Evolutionary conservation across 2,888 invertebrate genomes (phyloP), one percentile per base, ranked within the genome.

Genomic region (Drosophila trichaetosa): DNA sequence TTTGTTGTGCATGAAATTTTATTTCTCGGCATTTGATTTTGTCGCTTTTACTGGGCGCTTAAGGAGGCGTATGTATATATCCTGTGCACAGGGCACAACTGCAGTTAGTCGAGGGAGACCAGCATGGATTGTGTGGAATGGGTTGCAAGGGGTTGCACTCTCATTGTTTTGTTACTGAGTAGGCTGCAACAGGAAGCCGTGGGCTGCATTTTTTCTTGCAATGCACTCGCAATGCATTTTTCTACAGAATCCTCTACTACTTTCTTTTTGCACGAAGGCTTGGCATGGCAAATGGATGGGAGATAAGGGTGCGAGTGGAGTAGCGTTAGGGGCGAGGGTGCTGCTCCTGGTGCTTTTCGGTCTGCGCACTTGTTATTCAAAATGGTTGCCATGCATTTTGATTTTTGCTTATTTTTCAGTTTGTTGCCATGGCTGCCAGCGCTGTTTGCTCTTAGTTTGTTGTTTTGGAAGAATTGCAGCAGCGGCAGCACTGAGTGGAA

Each of bases 21-120:
- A 87, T 87, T 87, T 83, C 87, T 87, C 87, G 87, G 82, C 82
- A 82, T 89, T 87, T 87, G 87, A 87, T 87, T 89, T 89, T 83
- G 80, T 87, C 79, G 73, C 80, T 85, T 88, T 88, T 78, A 59
- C 68, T 70, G 69, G 67, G 68, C 68, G 62, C 52, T 38, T 27
- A 42, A 59, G 72, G 68, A 64, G 76, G 70, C 67, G 69, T 62
- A 61, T 57, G 73, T 16, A 27, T 27, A 27, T 56, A n/a, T 73
- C 73, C 74, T 62, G 71, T 62, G 57, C 70, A 69, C 68, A 68
- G 53, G 73, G 77, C 82, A 65, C 77, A 69, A 63, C 65, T 80
- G 79, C 83, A 76, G 73, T 65, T 71, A 76, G 79, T 53, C 49
- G 59, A 46, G 79, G 75, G 74, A 42, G 51, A 42, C 52, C 24